phyloP scores from a whole-genome alignment of 2,888 invertebrate genomes.

The Dynastes maya region DNA sequence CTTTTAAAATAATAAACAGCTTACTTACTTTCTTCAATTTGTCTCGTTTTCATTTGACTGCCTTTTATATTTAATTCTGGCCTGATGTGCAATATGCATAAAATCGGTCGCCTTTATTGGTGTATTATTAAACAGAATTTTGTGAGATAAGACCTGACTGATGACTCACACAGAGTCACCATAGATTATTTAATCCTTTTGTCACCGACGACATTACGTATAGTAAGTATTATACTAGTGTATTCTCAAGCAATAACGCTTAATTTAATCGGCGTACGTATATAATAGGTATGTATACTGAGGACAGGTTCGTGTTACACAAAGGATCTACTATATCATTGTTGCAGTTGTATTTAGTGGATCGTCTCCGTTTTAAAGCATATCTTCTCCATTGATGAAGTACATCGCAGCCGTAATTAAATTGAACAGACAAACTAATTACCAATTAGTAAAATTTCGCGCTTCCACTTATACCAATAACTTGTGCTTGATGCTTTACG shows the following conservation, averaged over 20 bases:
- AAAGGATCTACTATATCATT: not conserved
- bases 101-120: too few species aligned
- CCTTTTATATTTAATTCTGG: too few species aligned
- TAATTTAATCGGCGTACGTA: not conserved
- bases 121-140: too few species aligned
- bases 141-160: too few species aligned
- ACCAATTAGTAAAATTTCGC: constrained; percentile 59
- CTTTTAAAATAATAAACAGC: too few species aligned
- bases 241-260: constrained; percentile 62
- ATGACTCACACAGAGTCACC: too few species aligned
- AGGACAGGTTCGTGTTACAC: not conserved
- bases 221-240: constrained; percentile 52
- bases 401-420: constrained; percentile 52
- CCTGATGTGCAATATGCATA: too few species aligned
- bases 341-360: constrained; percentile 8
- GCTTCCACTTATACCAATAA: constrained; percentile 57
- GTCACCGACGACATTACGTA: too few species aligned
- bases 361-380: not conserved
- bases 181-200: too few species aligned
- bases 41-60: too few species aligned
- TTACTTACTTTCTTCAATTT: too few species aligned
- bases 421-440: constrained; percentile 56
- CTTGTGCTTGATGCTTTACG: constrained; percentile 61
- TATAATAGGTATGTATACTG: not conserved
- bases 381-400: constrained; percentile 17